Base-by-base conservation (phyloP, 2,888 invertebrate genomes). In the Dendrolimus pini region DNA sequence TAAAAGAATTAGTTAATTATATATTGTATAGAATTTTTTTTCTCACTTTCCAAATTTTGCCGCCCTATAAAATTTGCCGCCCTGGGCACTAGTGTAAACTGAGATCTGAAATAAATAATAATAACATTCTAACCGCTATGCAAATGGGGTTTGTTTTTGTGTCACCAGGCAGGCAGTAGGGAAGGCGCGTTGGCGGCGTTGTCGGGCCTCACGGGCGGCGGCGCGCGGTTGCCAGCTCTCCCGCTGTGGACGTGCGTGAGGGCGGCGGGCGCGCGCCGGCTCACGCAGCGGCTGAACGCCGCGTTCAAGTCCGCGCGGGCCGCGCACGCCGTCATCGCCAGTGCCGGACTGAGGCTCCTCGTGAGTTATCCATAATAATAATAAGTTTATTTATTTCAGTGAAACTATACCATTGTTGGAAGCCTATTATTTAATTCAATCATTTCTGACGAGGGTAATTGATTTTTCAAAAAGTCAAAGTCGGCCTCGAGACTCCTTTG, bases 191-290 rank as follows among this genome's bases (percentile, higher is more conserved):
- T 93, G 52, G 92, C 92, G 0, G 85, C 93, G 12, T 75, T 93
- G 54, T 93, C 94, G 0, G 94, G 94, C 0, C 78, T 93, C 52
- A 69, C 88, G 56, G 88, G 89, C 54, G 91, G 92, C 60, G 87
- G 87, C 1, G 89, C 93, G 62, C 92, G 96, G 54, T 87, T 97
- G 54, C 93, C 95, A 52, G 95, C 96, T 52, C 86, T 98, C 59
- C 95, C 98, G 2, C 85, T 98, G 58, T 98, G 98, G 98, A 93
- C 95, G 41, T 93, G 95, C 57, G 84, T 97, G 56, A 94, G 95
- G 65, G 93, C 93, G 9, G 90, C 94, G 7, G 96, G 96, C 2
- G 92, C 95, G 52, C 94, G 95, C 59, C 93, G 94, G 0, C 93
- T 98, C 12, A 92, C 94, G 55, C 86, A 92, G 52, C 92, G 95